Evolutionary conservation across 1,140 invertebrate species (phyloP), one percentile per base, ranked within the genome.

Genomic region (Polypedilum vanderplanki): DNA sequence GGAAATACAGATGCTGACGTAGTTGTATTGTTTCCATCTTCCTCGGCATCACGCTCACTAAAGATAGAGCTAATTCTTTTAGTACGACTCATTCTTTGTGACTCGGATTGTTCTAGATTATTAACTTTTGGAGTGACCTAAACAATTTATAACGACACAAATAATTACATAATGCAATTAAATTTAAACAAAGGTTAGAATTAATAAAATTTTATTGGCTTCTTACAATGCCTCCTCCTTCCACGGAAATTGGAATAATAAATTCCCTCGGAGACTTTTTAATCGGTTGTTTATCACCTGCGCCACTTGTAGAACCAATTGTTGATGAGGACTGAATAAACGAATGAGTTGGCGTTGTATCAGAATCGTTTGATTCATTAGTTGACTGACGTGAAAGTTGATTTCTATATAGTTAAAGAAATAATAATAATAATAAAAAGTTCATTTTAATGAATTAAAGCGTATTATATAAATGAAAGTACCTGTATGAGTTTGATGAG

Each of bases 211-310:
- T 57, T 57, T n/a, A 46, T 57, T 4, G 9, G n/a, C 4, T 46
- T 12, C 46, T 57, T 22, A 93, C 89, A 80, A 90, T 93, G 74
- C 92, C 92, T 76, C 92, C 92, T 76, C 92, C 93, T 84, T 95
- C 94, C 65, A 95, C 89, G 15, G 92, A 91, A 78, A 96, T 95
- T 0, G 94, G 94, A 83, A 96, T 95, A 79, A 96, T 94, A 78
- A 93, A 94, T 83, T 96, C 94, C 17, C 93, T 84, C 9, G 93
- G 92, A 75, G 91, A 93, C 83, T 95, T 95, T 78, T 91, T 89
- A 77, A 94, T 94, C 0, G 91, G 90, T 80, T 94, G 88, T 8
- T 85, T 84, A 41, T 84, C 89, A 22, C 87, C 46, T n/a, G 84
- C 83, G 9, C 17, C 83, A 9, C 81, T 83, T 2, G 84, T 83